Percentiles rank a stretch among this genome's conserved stretches.
Evolutionary conservation across 2,888 invertebrate species (phyloP).

Genomic region (Agrochola litura): DNA sequence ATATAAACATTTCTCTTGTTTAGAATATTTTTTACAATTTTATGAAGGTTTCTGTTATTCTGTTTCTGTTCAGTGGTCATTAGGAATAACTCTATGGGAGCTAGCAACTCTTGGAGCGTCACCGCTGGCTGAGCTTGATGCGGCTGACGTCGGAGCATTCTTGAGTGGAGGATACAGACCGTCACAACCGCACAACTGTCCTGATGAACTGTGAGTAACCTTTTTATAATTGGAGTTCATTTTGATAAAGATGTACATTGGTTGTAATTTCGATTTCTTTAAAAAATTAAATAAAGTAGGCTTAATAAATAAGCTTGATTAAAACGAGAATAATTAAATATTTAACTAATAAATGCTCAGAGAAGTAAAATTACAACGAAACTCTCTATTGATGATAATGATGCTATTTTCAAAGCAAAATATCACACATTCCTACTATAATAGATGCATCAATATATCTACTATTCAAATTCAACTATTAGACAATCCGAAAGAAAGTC

Average conservation of each 20-base stretch:
- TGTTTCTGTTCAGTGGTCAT: constrained; percentile 93
- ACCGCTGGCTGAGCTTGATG: constrained; percentile 97
- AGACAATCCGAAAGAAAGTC: constrained; percentile 29
- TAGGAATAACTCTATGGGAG: constrained; percentile 99
- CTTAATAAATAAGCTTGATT: neutral
- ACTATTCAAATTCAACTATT: constrained; percentile 38
- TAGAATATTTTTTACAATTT: neutral
- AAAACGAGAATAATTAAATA: neutral
- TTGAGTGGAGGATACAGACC: constrained; percentile 97
- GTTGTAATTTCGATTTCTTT: neutral
- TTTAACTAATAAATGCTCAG: neutral
- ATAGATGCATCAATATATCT: neutral
- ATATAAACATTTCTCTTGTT: neutral
- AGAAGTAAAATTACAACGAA: neutral
- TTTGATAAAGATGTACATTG: neutral
- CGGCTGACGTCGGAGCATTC: constrained; percentile 97
- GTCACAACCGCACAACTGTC: constrained; percentile 97
- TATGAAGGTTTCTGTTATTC: neutral
- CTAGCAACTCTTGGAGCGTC: constrained; percentile 97
- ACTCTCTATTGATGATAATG: neutral
- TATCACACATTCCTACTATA: neutral
- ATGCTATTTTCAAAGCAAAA: neutral
- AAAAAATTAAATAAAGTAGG: neutral
- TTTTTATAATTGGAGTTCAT: neutral
- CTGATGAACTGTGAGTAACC: constrained; percentile 97